Evolutionary conservation across 2,888 invertebrate species (phyloP).

Genomic region (Pollenia amentaria): DNA sequence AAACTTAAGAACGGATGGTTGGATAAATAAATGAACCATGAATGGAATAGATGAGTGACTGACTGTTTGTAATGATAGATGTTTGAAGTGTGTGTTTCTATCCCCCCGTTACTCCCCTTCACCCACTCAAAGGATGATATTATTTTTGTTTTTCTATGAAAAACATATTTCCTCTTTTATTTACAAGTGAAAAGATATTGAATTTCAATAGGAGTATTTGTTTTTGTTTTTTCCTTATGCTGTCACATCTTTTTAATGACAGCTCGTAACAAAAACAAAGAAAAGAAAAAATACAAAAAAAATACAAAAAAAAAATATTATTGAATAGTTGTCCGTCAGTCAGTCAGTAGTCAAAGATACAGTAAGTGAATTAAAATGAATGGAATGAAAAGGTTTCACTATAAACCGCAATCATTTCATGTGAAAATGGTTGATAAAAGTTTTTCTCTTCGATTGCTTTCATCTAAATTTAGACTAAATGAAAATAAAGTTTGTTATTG

Average conservation of each 20-base stretch:
- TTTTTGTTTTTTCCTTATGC: neutral
- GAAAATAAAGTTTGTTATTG: too few relatives aligned
- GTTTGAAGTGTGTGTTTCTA: conserved; percentile 28
- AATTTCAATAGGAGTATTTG: conserved; percentile 19
- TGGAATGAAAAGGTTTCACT: neutral
- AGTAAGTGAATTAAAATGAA: neutral
- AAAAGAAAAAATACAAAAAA: neutral
- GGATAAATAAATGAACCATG: conserved; percentile 52
- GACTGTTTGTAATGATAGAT: conserved; percentile 25
- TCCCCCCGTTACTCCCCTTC: too few relatives aligned
- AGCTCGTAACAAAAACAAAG: neutral
- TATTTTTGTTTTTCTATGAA: neutral
- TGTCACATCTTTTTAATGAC: neutral
- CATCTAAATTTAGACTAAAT: too few relatives aligned
- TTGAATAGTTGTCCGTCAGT: neutral
- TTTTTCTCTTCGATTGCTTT: too few relatives aligned
- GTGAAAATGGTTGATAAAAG: too few relatives aligned
- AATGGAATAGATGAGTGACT: neutral
- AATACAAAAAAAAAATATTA: neutral
- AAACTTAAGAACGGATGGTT: conserved; percentile 10
- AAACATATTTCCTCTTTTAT: neutral
- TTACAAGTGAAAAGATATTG: conserved; percentile 17
- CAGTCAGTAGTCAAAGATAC: conserved; percentile 11
- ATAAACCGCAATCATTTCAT: neutral
- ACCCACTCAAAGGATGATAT: neutral